These are phyloP conservation scores for Gulo gulo DNA, from an alignment of 2,113 vertebrate species.

Conservation along the genomic window DNA sequence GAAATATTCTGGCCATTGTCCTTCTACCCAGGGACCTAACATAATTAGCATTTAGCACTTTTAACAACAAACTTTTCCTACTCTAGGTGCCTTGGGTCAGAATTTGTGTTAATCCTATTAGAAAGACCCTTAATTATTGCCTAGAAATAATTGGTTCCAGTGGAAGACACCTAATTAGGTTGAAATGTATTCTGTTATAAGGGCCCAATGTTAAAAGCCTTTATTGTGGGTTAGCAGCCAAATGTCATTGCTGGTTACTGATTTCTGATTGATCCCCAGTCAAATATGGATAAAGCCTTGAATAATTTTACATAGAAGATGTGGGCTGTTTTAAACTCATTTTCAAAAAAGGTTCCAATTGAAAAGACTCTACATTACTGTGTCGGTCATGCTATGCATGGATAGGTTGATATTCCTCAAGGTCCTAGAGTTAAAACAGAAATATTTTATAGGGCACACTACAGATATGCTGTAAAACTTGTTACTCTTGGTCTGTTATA, in stretches of 20 bases:
- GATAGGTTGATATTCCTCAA: background rate
- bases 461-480: background rate
- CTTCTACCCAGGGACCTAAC: background rate
- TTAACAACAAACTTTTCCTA: conserved; percentile 52
- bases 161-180: conserved; percentile 79
- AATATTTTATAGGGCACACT: background rate
- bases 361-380: background rate
- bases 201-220: conserved; percentile 45
- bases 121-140: conserved; percentile 76
- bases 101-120: conserved; percentile 62
- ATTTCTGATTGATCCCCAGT: conserved; percentile 53
- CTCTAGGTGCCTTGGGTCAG: conserved; percentile 57
- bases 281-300: conserved; percentile 55
- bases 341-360: background rate
- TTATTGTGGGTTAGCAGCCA: conserved; percentile 41
- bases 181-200: conserved; percentile 61
- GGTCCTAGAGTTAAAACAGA: background rate
- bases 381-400: background rate
- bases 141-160: conserved; percentile 78
- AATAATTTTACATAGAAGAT: conserved; percentile 53
- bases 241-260: conserved; percentile 56
- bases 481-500: background rate
- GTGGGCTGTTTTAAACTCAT: background rate
- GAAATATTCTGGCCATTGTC: rapidly evolving
- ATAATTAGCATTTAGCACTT: background rate